A percentile compares a stretch with the other conserved stretches of the same genome.
These are phyloP conservation scores for Spisula solida DNA, from an alignment of 2,888 invertebrate species.

Conservation along the genomic window DNA sequence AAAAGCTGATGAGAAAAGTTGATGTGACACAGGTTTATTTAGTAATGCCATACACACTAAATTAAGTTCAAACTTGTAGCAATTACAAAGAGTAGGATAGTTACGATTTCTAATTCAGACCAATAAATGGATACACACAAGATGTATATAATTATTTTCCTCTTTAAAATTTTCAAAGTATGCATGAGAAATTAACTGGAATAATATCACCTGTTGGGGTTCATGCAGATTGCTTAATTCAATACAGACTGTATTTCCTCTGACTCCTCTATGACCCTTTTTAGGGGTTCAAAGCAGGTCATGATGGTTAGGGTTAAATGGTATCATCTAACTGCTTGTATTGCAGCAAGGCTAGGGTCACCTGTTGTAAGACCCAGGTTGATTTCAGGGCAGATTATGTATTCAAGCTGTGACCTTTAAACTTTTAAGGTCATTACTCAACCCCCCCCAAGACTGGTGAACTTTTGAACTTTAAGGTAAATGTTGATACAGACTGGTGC, in stretches of 20 bases:
- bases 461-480: slow-evolving; percentile 10
- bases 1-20: too few species aligned
- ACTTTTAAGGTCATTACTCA: slow-evolving; percentile 40
- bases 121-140: too few species aligned
- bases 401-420: slow-evolving; percentile 30
- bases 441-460: background rate
- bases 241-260: background rate
- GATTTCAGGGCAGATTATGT: slow-evolving; percentile 30
- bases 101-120: too few species aligned
- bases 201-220: background rate
- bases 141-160: too few species aligned
- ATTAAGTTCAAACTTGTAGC: too few species aligned
- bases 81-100: too few species aligned
- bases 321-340: background rate
- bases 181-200: background rate
- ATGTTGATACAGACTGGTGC: background rate
- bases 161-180: too few species aligned
- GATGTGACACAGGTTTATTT: too few species aligned
- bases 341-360: background rate
- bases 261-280: slow-evolving; percentile 17
- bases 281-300: slow-evolving; percentile 11
- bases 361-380: background rate
- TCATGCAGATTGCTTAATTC: background rate
- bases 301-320: background rate
- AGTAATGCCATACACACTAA: too few species aligned